Percentiles rank a stretch among this genome's conserved stretches.
These are phyloP conservation scores for Brachymystax lenok DNA, from an alignment of 2,797 vertebrate species.

Conservation along the genomic window DNA sequence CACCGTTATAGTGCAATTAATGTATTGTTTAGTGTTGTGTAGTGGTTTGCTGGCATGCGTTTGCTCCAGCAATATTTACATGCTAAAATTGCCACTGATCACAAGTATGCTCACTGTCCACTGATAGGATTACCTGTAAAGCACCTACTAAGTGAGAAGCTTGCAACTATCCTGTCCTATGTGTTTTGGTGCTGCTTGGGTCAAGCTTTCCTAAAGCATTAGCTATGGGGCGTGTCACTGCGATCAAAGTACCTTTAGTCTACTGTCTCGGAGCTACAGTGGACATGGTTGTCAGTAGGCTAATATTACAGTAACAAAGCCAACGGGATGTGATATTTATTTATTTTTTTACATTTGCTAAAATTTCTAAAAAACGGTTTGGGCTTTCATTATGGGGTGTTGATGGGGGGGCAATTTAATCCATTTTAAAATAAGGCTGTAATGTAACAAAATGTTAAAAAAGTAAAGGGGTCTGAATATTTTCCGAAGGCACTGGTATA, in stretches of 20 bases:
- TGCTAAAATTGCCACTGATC: not conserved
- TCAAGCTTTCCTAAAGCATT: not conserved
- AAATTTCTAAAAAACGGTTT: too few relatives aligned
- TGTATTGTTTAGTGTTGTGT: too few relatives aligned
- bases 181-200: not conserved
- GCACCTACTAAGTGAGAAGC: conserved; percentile 68
- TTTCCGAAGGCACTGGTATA: too few relatives aligned
- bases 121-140: conserved; percentile 63
- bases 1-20: too few relatives aligned
- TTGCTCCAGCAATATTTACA: not conserved
- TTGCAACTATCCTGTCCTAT: conserved; percentile 69
- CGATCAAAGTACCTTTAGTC: not conserved
- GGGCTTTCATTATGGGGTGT: too few relatives aligned
- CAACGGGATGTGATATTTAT: not conserved
- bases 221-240: not conserved
- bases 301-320: not conserved
- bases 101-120: not conserved
- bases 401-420: too few relatives aligned
- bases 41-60: not conserved
- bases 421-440: too few relatives aligned
- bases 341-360: too few relatives aligned
- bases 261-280: not conserved
- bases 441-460: too few relatives aligned
- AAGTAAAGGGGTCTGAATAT: too few relatives aligned
- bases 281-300: not conserved